Base-by-base conservation (phyloP, 2,888 invertebrate genomes). In the Drosophila anceps region DNA sequence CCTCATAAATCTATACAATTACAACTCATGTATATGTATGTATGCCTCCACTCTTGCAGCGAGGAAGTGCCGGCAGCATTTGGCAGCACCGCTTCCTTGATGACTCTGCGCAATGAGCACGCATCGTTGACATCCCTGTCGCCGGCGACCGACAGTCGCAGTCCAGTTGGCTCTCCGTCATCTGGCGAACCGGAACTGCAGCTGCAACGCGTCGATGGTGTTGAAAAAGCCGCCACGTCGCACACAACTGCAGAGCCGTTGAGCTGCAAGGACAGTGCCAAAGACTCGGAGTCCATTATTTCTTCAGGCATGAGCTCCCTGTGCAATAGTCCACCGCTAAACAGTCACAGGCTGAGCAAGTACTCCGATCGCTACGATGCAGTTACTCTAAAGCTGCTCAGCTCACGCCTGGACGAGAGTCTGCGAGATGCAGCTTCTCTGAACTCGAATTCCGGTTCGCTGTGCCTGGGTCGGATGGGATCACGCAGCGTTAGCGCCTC, bases 301-400 rank as follows among this genome's bases (percentile, higher is more conserved):
- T 92, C 92, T 4, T 92, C 92, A 12, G 92, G 92, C 55, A 92
- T 92, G 92, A 92, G 92, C 35, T 92, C 92, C 9, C 77, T 92
- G 59, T 92, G 91, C 71, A 87, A 91, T 43, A 92, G 92, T 69
- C 91, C 91, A 35, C 91, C 91, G 0, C 82, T 90, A 64, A 88
- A 91, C 57, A 81, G 82, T 59, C 88, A 90, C 59, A 84, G 91
- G 41, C 65, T 87, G n/a, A 92, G 91, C 74, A 90, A 90, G 69
- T 92, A 92, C 64, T 91, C 92, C 1, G 92, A 92, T 64, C 91
- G 92, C 13, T 91, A 91, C 63, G 92, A 92, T 73, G 92, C 91
- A 6, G 81, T 82, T 35, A 92, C 92, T 0, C 69, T 91, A 3
- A 92, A 91, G 75, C 58, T 92, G 60, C 86, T 85, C 1, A 92